phyloP scores from a whole-genome alignment of 30 jellyfish, hydroid and myxozoan species.

The Rhopilema esculentum region DNA sequence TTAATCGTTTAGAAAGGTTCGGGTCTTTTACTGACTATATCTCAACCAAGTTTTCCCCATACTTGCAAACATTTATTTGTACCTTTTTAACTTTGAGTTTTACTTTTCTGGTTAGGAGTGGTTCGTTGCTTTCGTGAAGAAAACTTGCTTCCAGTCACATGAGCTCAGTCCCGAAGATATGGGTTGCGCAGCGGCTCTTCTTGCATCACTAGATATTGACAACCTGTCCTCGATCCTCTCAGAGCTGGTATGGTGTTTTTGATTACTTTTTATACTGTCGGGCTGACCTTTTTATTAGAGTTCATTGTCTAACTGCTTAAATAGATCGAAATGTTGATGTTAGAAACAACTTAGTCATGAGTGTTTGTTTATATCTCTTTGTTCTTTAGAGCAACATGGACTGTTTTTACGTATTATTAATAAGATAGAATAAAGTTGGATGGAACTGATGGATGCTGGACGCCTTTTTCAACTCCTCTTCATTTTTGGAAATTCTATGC shows the following conservation, averaged over 20 bases:
- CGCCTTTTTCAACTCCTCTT: too few species aligned
- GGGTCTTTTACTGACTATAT: too few species aligned
- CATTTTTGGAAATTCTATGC: too few species aligned
- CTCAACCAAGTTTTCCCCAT: too few species aligned
- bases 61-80: background rate
- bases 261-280: background rate
- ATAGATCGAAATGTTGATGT: too few species aligned
- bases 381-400: too few species aligned
- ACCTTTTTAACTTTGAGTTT: background rate
- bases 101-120: slow-evolving; percentile 53
- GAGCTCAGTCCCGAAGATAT: slow-evolving; percentile 29
- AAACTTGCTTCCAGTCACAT: background rate
- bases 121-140: slow-evolving; percentile 44
- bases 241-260: slow-evolving; percentile 13
- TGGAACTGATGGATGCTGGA: too few species aligned
- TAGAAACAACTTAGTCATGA: too few species aligned
- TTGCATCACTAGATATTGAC: slow-evolving; percentile 45
- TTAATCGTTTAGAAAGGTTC: too few species aligned
- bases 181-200: slow-evolving; percentile 28
- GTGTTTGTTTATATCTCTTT: too few species aligned
- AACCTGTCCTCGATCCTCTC: slow-evolving; percentile 16
- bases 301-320: background rate
- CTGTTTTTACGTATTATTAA: too few species aligned
- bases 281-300: background rate
- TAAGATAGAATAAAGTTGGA: too few species aligned